A percentile compares a stretch with the other conserved stretches of the same genome.
Evolutionary conservation across 92 coral and sea anemone species (phyloP).

Genomic region (Palythoa grandiflora): DNA sequence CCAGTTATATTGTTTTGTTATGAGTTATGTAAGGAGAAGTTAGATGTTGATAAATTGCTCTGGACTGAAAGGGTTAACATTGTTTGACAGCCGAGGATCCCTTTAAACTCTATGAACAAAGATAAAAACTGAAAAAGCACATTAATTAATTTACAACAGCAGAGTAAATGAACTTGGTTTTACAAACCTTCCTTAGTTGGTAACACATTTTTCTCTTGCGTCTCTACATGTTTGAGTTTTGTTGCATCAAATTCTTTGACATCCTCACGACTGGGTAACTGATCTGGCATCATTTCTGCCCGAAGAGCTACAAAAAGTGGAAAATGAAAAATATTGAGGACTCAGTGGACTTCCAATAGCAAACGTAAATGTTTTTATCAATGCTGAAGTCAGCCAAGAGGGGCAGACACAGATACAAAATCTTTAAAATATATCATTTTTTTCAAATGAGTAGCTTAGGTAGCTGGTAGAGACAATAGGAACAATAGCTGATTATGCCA

Average conservation of each 20-base stretch:
- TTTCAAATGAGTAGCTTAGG: too few relatives aligned
- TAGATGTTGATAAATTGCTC: too few relatives aligned
- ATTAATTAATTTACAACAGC: neutral
- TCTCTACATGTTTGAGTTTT: constrained; percentile 84
- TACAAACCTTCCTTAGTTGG: constrained; percentile 81
- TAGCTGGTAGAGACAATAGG: too few relatives aligned
- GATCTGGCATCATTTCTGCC: constrained; percentile 50
- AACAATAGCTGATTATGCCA: too few relatives aligned
- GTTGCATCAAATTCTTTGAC: constrained; percentile 47
- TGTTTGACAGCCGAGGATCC: too few relatives aligned
- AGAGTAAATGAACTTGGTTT: neutral
- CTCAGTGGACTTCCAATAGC: neutral
- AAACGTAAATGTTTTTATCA: neutral
- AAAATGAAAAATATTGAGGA: neutral
- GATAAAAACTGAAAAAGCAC: neutral
- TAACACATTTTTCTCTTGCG: constrained; percentile 73
- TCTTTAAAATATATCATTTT: too few relatives aligned
- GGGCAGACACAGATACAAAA: neutral
- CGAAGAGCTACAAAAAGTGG: constrained; percentile 35
- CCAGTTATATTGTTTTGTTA: too few relatives aligned
- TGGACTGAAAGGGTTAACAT: too few relatives aligned
- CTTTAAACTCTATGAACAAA: too few relatives aligned
- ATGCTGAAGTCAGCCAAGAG: neutral
- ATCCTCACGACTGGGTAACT: constrained; percentile 49
- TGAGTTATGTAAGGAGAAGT: too few relatives aligned